phyloP scores from a whole-genome alignment of 2,888 invertebrate species.

The Ornithoptera priamus region DNA sequence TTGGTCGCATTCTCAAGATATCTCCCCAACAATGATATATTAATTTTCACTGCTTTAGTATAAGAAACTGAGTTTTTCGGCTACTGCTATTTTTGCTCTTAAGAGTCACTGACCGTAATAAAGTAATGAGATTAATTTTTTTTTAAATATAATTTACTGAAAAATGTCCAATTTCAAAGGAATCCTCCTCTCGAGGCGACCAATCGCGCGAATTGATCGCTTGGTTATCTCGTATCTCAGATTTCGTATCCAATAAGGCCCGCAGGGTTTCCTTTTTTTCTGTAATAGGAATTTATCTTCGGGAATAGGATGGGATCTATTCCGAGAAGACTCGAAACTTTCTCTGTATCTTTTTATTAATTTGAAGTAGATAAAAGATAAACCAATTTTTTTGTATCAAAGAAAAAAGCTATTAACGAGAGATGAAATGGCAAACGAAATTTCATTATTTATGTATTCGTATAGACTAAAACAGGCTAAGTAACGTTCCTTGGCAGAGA shows the following conservation, averaged over 20 bases:
- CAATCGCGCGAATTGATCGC: constrained; percentile 41
- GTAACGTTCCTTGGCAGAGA: too few species aligned
- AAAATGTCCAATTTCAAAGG: constrained; percentile 9
- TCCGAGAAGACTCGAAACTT: constrained; percentile 34
- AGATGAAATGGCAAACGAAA: too few species aligned
- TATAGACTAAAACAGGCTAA: too few species aligned
- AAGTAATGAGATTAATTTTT: background rate
- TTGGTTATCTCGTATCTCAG: constrained; percentile 47
- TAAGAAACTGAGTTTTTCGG: too few species aligned
- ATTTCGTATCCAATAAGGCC: constrained; percentile 53
- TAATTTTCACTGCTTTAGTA: too few species aligned
- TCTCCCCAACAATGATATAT: too few species aligned
- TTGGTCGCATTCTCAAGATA: too few species aligned
- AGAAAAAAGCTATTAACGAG: too few species aligned
- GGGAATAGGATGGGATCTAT: constrained; percentile 46
- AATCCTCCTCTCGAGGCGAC: background rate
- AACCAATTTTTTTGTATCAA: too few species aligned
- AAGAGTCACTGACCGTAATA: too few species aligned
- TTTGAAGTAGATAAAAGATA: constrained; percentile 4
- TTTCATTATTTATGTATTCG: too few species aligned
- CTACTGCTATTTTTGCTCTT: too few species aligned
- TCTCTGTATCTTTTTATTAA: constrained; percentile 10
- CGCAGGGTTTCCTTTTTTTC: constrained; percentile 40
- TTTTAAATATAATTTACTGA: background rate
- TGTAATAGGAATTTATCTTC: constrained; percentile 49